These are phyloP conservation scores for Epinephelus coioides DNA, from an alignment of 2,797 vertebrate species.

Conservation along the genomic window DNA sequence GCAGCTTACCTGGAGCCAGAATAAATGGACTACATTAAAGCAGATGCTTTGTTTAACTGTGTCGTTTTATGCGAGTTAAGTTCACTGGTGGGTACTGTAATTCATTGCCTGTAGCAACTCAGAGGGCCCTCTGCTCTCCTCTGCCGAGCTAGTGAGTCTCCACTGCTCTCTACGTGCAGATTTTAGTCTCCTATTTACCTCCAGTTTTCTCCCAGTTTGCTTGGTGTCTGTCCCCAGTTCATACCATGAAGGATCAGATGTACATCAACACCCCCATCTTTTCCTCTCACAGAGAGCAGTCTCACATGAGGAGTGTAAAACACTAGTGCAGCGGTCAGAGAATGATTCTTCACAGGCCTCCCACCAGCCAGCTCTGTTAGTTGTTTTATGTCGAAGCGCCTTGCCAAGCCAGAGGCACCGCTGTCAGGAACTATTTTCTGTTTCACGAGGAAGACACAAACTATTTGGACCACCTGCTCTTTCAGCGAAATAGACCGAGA, in stretches of 20 bases:
- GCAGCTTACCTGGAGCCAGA: conserved; percentile 39
- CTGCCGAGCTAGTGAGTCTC: conserved; percentile 1
- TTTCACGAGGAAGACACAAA: conserved; percentile 34
- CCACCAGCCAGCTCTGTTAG: conserved; percentile 9
- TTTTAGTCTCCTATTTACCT: background rate
- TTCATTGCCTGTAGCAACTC: conserved; percentile 30
- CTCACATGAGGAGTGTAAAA: conserved; percentile 1
- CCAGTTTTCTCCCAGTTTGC: conserved; percentile 3
- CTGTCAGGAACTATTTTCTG: conserved; percentile 28
- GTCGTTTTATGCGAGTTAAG: conserved; percentile 20
- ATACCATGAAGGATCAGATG: background rate
- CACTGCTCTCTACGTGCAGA: too few species aligned
- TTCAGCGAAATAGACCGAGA: conserved; percentile 9
- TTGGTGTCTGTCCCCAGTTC: background rate
- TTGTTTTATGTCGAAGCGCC: conserved; percentile 16
- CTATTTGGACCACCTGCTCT: conserved; percentile 50
- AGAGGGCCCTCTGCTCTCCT: background rate
- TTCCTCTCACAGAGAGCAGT: conserved; percentile 22
- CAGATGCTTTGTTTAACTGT: conserved; percentile 33
- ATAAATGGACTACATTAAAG: conserved; percentile 45
- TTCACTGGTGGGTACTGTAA: conserved; percentile 19
- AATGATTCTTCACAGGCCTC: conserved; percentile 38
- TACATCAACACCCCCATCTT: background rate
- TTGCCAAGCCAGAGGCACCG: conserved; percentile 37
- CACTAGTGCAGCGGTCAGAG: conserved; percentile 14